A percentile compares a stretch with the other conserved stretches of the same genome.
Conservation (phyloP, 2,888 invertebrate species). For the Napeogenes inachia region DNA sequence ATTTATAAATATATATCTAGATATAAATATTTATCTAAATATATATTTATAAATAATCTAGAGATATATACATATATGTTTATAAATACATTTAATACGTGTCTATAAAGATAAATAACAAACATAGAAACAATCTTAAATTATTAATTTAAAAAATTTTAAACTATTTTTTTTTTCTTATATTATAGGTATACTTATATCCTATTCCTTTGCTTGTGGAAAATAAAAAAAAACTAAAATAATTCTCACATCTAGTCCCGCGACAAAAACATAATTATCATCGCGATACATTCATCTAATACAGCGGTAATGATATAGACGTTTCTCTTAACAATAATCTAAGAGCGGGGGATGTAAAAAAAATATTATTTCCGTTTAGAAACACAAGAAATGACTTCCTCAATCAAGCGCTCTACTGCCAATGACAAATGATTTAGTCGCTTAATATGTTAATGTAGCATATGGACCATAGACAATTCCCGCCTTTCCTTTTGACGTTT, state of each 20-base stretch:
- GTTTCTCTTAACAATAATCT: constrained; percentile 47
- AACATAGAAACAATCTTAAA: too few relatives aligned
- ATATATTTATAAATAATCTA: too few relatives aligned
- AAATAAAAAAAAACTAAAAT: too few relatives aligned
- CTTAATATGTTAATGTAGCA: constrained; percentile 70
- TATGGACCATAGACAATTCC: constrained; percentile 66
- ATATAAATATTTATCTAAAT: too few relatives aligned
- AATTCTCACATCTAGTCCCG: neutral
- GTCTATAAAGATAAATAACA: too few relatives aligned
- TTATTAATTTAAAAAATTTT: too few relatives aligned
- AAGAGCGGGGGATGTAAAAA: constrained; percentile 60
- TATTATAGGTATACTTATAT: too few relatives aligned
- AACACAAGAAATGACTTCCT: constrained; percentile 73
- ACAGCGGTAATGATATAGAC: constrained; percentile 49
- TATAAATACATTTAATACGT: too few relatives aligned
- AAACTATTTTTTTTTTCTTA: too few relatives aligned
- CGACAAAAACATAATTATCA: constrained; percentile 11
- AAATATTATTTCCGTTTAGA: constrained; percentile 72
- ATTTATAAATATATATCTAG: too few relatives aligned
- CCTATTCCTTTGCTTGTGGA: too few relatives aligned
- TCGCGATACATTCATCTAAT: constrained; percentile 39
- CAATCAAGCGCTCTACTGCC: constrained; percentile 56
- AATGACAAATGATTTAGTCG: constrained; percentile 69
- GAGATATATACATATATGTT: too few relatives aligned
- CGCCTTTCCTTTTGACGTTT: constrained; percentile 55